Conservation (phyloP, 2,888 invertebrate species). For the Andrena haemorrhoa region DNA sequence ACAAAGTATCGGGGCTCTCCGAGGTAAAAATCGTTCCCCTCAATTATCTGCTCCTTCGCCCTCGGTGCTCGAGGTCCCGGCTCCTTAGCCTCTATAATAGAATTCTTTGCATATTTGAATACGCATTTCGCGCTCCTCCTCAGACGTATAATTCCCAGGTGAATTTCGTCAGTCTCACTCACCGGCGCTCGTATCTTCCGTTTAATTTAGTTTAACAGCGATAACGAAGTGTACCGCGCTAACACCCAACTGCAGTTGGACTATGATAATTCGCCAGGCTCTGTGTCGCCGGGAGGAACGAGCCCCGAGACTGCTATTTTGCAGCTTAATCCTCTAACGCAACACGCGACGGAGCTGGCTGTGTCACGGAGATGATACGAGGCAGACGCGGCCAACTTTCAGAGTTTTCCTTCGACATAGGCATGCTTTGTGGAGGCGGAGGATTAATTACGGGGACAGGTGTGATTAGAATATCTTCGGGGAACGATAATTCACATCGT, state of each 20-base stretch:
- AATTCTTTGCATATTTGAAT: conserved; percentile 2
- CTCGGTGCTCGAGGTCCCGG: background rate
- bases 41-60: background rate
- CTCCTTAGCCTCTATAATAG: background rate
- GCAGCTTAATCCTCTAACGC: conserved; percentile 37
- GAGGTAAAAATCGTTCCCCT: conserved; percentile 1
- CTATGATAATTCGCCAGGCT: conserved; percentile 42
- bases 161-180: conserved; percentile 7
- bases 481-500: background rate
- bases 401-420: background rate
- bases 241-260: conserved; percentile 29
- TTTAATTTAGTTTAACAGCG: conserved; percentile 50
- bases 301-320: conserved; percentile 29
- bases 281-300: conserved; percentile 12
- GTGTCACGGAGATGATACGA: background rate
- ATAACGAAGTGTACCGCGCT: conserved; percentile 47
- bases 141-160: background rate
- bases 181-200: background rate
- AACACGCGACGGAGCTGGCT: background rate
- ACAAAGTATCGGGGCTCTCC: background rate
- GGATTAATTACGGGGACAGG: too few species aligned
- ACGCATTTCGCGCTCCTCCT: background rate
- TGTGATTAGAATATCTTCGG: too few species aligned
- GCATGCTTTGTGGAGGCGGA: too few species aligned
- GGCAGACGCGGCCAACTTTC: background rate